Percentiles rank a stretch among this genome's conserved stretches.
Conservation (phyloP, 2,888 invertebrate species). For the Automeris io region DNA sequence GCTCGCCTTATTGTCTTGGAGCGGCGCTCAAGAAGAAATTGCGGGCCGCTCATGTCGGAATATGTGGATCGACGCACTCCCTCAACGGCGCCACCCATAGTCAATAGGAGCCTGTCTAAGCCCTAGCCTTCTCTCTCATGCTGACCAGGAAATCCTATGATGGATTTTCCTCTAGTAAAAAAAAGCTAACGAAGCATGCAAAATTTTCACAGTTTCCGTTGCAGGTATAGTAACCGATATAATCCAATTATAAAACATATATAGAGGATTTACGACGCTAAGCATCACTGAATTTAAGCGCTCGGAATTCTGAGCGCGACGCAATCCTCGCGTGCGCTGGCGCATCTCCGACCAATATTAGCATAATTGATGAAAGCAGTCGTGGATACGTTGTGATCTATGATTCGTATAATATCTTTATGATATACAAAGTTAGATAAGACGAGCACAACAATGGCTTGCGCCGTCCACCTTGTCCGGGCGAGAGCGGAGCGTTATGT, state of each 20-base stretch:
- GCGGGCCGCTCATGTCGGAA: no score
- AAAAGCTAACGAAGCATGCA: neutral
- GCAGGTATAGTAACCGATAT: constrained; percentile 3
- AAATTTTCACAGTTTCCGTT: constrained; percentile 1
- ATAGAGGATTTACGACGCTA: constrained; percentile 25
- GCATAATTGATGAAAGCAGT: constrained; percentile 73
- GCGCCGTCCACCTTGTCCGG: no score
- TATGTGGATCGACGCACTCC: no score
- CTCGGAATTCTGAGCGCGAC: constrained; percentile 51
- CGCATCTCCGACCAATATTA: constrained; percentile 39
- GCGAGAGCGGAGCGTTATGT: no score
- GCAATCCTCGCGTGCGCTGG: constrained; percentile 33
- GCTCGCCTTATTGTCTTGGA: no score
- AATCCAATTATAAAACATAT: constrained; percentile 13
- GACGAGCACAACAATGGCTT: no score
- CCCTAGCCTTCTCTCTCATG: neutral
- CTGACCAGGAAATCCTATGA: no score
- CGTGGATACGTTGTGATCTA: constrained; percentile 2
- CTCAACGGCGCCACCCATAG: no score
- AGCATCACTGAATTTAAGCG: constrained; percentile 28
- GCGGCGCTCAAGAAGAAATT: no score
- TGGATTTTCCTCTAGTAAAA: no score
- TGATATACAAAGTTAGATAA: constrained; percentile 17
- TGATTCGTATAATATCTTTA: constrained; percentile 22
- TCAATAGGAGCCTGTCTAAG: no score